A percentile compares a stretch with the other conserved stretches of the same genome.
These are phyloP conservation scores for Aporophyla nigra DNA, from an alignment of 2,888 invertebrate genomes.

Conservation along the genomic window DNA sequence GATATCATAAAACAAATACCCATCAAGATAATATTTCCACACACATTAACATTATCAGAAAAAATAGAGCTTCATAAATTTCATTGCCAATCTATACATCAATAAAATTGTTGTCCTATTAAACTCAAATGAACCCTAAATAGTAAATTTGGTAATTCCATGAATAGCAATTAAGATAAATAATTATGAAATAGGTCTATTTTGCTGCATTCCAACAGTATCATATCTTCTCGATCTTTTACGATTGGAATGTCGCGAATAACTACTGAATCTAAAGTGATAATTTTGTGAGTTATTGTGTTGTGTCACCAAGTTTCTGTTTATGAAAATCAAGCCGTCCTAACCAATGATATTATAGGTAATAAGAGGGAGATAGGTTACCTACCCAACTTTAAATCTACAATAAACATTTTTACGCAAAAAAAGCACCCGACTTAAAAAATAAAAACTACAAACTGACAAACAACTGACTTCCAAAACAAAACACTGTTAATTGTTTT, in stretches of 20 bases:
- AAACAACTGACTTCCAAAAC: too few relatives aligned
- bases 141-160: constrained; percentile 11
- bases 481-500: too few relatives aligned
- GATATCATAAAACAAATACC: constrained; percentile 4
- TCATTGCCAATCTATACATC: background rate
- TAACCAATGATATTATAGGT: background rate
- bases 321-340: background rate
- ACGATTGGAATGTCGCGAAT: constrained; percentile 40
- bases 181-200: constrained; percentile 19
- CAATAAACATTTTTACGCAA: too few relatives aligned
- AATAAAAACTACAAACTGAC: too few relatives aligned
- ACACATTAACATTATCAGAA: background rate
- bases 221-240: constrained; percentile 36
- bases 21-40: constrained; percentile 1
- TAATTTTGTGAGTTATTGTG: background rate
- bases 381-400: background rate
- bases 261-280: background rate
- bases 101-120: constrained; percentile 11
- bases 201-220: constrained; percentile 38
- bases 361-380: background rate
- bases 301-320: background rate
- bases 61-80: background rate
- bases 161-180: constrained; percentile 23
- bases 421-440: too few relatives aligned
- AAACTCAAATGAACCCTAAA: constrained; percentile 33